These are phyloP conservation scores for Cotesia typhae DNA, from an alignment of 1,140 invertebrate genomes.

Conservation along the genomic window DNA sequence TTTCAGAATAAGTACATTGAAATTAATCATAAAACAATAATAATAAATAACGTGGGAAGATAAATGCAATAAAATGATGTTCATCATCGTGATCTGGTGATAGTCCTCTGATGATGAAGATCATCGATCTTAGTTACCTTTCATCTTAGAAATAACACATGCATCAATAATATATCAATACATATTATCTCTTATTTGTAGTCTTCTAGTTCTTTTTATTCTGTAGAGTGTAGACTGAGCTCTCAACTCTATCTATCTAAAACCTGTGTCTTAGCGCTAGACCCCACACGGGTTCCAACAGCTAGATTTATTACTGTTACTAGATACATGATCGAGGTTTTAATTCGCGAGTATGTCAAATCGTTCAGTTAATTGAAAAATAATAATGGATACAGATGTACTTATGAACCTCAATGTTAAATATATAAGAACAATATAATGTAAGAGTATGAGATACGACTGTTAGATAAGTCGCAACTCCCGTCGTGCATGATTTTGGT, in stretches of 20 bases:
- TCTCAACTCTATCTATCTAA: conserved; percentile 1
- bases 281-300: conserved; percentile 60
- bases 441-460: neutral
- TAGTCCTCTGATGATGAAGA: too few species aligned
- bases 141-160: neutral
- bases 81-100: too few species aligned
- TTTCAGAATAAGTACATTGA: too few species aligned
- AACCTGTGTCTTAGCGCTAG: conserved; percentile 53
- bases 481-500: conserved; percentile 47
- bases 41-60: too few species aligned
- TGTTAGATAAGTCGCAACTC: conserved; percentile 40
- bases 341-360: neutral
- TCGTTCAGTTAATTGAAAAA: neutral
- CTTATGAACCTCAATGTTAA: conserved; percentile 40
- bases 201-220: too few species aligned
- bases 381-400: neutral
- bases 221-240: too few species aligned
- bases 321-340: neutral
- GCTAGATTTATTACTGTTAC: conserved; percentile 51
- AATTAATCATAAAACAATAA: too few species aligned
- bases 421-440: conserved; percentile 31
- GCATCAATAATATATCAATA: neutral
- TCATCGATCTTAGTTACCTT: too few species aligned
- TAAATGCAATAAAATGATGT: too few species aligned
- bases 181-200: neutral